Percentiles rank a stretch among this genome's conserved stretches.
phyloP scores from a whole-genome alignment of 2,113 vertebrate genomes.

The Mionectes macconnelli region DNA sequence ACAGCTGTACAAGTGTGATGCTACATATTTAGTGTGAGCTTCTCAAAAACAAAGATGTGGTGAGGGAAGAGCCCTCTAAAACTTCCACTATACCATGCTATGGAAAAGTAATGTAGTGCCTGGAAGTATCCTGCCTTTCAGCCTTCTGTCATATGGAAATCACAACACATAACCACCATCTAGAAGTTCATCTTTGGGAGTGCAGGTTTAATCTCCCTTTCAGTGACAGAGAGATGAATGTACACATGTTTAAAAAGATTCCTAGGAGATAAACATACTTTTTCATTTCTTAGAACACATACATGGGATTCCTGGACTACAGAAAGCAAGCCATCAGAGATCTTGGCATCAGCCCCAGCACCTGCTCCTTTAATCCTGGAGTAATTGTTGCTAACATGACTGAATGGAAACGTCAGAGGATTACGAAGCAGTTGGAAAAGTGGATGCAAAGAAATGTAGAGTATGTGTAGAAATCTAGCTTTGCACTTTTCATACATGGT shows the following conservation, averaged over 20 bases:
- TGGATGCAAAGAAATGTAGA: slow-evolving; percentile 93
- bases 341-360: slow-evolving; percentile 90
- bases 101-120: background rate
- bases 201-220: rapidly evolving
- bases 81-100: background rate
- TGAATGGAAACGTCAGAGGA: slow-evolving; percentile 90
- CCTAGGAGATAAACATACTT: background rate
- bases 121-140: background rate
- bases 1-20: background rate
- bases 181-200: background rate
- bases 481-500: background rate
- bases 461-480: slow-evolving; percentile 58
- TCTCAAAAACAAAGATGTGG: background rate
- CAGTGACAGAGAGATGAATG: background rate
- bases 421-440: slow-evolving; percentile 92
- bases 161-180: background rate
- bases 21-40: background rate
- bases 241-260: background rate
- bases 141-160: background rate
- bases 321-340: slow-evolving; percentile 87
- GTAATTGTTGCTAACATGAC: slow-evolving; percentile 92
- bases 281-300: slow-evolving; percentile 82
- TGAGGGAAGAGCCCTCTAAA: background rate
- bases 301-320: slow-evolving; percentile 97
- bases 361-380: slow-evolving; percentile 96